Conservation (phyloP, 2,797 vertebrate species). For the Ataeniobius toweri region DNA sequence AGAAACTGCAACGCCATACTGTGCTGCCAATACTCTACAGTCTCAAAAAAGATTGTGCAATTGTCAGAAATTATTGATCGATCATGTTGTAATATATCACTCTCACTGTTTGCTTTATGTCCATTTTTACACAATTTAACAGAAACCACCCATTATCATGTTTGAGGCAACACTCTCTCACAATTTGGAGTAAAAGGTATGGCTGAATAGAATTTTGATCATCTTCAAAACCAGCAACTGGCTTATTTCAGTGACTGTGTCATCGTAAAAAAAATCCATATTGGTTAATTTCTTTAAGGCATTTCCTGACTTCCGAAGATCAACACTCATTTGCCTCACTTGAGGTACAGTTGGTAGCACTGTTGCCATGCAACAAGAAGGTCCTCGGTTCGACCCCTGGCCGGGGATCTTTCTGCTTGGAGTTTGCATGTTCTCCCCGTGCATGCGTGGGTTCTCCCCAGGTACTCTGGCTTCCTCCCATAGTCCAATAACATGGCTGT, state of each 20-base stretch:
- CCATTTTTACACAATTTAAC: background rate
- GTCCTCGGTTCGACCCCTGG: too few species aligned
- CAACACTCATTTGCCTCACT: background rate
- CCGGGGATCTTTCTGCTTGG: too few species aligned
- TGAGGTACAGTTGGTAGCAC: background rate
- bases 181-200: constrained; percentile 2
- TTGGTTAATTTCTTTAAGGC: background rate
- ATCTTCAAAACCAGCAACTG: constrained; percentile 1
- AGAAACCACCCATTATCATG: background rate
- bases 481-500: too few species aligned
- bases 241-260: background rate
- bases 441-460: too few species aligned
- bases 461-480: too few species aligned
- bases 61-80: background rate
- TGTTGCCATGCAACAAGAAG: too few species aligned
- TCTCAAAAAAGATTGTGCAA: background rate
- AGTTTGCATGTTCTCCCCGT: too few species aligned
- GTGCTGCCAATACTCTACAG: background rate
- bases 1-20: too few species aligned
- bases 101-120: background rate
- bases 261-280: background rate
- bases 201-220: constrained; percentile 5
- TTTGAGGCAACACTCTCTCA: background rate
- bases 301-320: background rate
- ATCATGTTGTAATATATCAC: background rate